phyloP scores from a whole-genome alignment of 2,797 vertebrate species.

The Oophaga sylvatica region DNA sequence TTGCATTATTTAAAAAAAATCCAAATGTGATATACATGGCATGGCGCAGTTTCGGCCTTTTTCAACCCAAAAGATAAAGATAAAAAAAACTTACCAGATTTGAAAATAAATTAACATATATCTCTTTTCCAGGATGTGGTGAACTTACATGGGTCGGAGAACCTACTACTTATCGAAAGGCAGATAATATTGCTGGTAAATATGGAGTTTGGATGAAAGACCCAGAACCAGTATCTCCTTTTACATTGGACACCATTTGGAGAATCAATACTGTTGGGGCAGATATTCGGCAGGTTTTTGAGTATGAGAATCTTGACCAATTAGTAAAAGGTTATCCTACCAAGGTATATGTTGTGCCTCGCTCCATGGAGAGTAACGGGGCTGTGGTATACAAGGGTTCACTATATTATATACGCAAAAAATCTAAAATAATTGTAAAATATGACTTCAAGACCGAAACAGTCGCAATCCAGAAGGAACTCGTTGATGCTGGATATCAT shows the following conservation, averaged over 20 bases:
- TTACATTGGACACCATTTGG: slow-evolving; percentile 84
- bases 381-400: slow-evolving; percentile 83
- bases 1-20: no score
- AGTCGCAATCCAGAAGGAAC: slow-evolving; percentile 81
- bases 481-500: slow-evolving; percentile 86
- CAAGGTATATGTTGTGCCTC: slow-evolving; percentile 87
- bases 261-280: slow-evolving; percentile 86
- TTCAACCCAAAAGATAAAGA: no score
- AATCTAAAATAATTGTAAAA: slow-evolving; percentile 81
- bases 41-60: no score
- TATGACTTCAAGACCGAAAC: slow-evolving; percentile 83
- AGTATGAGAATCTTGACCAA: slow-evolving; percentile 83
- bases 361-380: slow-evolving; percentile 87
- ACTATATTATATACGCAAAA: slow-evolving; percentile 87
- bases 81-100: no score
- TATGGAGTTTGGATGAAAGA: slow-evolving; percentile 97
- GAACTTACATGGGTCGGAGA: slow-evolving; percentile 83
- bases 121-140: slow-evolving; percentile 78
- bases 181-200: slow-evolving; percentile 87
- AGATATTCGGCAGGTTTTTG: slow-evolving; percentile 86
- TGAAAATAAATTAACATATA: background rate
- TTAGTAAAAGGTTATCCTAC: slow-evolving; percentile 85
- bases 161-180: slow-evolving; percentile 82
- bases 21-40: no score
- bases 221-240: slow-evolving; percentile 80